phyloP scores from a whole-genome alignment of 2,113 vertebrate species.

The Mastomys natalensis region DNA sequence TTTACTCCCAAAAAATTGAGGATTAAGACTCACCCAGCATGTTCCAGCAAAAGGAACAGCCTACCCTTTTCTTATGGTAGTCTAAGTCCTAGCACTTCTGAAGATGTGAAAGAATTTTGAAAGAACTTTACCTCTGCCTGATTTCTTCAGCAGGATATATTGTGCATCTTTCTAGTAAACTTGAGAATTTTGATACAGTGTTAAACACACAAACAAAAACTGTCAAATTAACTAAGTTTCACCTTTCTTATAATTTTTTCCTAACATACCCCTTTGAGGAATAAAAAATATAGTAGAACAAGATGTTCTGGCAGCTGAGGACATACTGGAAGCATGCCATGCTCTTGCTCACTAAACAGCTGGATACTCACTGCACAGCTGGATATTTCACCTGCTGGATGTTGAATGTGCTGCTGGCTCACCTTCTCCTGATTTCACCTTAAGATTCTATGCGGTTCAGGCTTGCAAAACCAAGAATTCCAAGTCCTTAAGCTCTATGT shows the following conservation, averaged over 20 bases:
- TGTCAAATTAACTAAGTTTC: not conserved
- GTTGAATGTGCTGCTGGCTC: not conserved
- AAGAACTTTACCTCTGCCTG: not conserved
- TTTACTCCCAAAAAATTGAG: not conserved
- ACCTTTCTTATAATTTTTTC: not conserved
- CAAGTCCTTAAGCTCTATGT: not conserved
- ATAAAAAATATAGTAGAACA: conserved; percentile 3
- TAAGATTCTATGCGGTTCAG: not conserved
- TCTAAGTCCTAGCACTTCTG: not conserved
- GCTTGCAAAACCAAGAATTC: not conserved
- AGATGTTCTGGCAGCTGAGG: not conserved
- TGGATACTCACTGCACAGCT: not conserved
- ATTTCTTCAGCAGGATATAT: not conserved
- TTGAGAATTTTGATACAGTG: not conserved
- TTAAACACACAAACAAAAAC: not conserved
- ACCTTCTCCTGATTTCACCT: not conserved
- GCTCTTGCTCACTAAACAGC: not conserved
- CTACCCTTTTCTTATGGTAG: not conserved
- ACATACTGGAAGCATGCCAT: not conserved
- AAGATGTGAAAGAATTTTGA: not conserved
- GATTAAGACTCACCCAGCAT: not conserved
- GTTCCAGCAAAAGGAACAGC: conserved; percentile 1
- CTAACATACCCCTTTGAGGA: not conserved
- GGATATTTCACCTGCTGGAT: not conserved
- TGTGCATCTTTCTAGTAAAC: not conserved